phyloP scores from a whole-genome alignment of 2,888 invertebrate genomes.

The Seira musarum region DNA sequence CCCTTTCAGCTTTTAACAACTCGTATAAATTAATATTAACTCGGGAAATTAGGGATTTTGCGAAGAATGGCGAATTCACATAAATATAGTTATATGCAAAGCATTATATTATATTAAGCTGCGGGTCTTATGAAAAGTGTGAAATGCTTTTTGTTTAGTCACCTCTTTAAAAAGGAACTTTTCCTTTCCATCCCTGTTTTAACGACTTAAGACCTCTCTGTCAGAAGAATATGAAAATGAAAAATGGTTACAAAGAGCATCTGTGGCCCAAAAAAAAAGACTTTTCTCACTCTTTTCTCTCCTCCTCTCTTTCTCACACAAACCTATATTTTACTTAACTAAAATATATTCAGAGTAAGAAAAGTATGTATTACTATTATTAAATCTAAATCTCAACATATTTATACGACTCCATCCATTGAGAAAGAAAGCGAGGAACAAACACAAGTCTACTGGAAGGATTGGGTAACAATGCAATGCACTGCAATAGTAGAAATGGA shows the following conservation, averaged over 20 bases:
- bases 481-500: background rate
- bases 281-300: background rate
- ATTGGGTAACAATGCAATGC: background rate
- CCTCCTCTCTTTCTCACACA: background rate
- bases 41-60: background rate
- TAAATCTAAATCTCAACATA: too few relatives aligned
- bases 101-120: background rate
- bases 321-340: too few relatives aligned
- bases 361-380: too few relatives aligned
- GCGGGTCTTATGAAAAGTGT: background rate
- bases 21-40: background rate
- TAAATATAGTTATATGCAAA: too few relatives aligned
- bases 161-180: slow-evolving; percentile 23
- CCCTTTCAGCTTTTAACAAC: slow-evolving; percentile 1
- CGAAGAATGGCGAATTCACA: too few relatives aligned
- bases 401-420: too few relatives aligned
- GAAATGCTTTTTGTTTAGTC: slow-evolving; percentile 1
- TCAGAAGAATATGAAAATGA: slow-evolving; percentile 44
- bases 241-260: slow-evolving; percentile 39
- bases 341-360: too few relatives aligned
- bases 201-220: slow-evolving; percentile 46
- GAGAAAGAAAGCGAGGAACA: too few relatives aligned
- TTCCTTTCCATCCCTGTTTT: slow-evolving; percentile 12
- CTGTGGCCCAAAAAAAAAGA: slow-evolving; percentile 24
- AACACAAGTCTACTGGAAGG: too few relatives aligned